Conservation (phyloP, 1,140 invertebrate species). For the Drosophila pruinosa region DNA sequence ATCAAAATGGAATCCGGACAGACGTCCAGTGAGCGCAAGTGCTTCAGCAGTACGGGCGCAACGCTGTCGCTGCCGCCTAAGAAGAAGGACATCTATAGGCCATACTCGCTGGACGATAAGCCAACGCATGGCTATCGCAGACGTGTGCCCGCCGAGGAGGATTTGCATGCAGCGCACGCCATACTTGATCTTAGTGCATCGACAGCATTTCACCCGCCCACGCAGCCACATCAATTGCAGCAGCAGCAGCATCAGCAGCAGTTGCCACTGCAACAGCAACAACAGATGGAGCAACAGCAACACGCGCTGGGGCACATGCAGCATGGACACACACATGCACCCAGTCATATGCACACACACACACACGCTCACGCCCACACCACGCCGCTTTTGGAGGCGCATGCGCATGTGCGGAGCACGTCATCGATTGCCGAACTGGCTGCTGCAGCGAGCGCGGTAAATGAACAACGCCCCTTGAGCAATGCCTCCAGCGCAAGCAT, state of each 20-base stretch:
- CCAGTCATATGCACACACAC: conserved; percentile 31
- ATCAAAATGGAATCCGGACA: conserved; percentile 72
- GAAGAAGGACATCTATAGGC: conserved; percentile 94
- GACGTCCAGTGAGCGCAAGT: conserved; percentile 83
- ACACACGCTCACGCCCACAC: conserved; percentile 52
- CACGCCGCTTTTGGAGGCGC: conserved; percentile 45
- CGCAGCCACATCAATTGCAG: conserved; percentile 82
- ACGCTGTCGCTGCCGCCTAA: conserved; percentile 92
- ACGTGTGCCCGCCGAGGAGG: conserved; percentile 88
- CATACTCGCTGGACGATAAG: conserved; percentile 90
- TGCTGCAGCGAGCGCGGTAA: conserved; percentile 73
- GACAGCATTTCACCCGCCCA: conserved; percentile 87
- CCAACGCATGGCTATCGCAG: conserved; percentile 83
- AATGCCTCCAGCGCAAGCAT: conserved; percentile 70
- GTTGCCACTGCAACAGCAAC: conserved; percentile 57
- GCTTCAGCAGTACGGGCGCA: conserved; percentile 91
- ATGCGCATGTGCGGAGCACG: conserved; percentile 67
- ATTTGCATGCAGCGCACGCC: conserved; percentile 92
- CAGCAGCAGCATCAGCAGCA: conserved; percentile 72
- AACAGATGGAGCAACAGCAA: conserved; percentile 42
- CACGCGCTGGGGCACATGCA: conserved; percentile 9
- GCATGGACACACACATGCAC: conserved; percentile 19
- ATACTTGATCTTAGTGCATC: conserved; percentile 93
- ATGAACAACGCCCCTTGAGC: conserved; percentile 75
- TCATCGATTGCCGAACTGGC: conserved; percentile 80